Conservation (phyloP, 1,140 invertebrate genomes). For the Batillaria attramentaria region DNA sequence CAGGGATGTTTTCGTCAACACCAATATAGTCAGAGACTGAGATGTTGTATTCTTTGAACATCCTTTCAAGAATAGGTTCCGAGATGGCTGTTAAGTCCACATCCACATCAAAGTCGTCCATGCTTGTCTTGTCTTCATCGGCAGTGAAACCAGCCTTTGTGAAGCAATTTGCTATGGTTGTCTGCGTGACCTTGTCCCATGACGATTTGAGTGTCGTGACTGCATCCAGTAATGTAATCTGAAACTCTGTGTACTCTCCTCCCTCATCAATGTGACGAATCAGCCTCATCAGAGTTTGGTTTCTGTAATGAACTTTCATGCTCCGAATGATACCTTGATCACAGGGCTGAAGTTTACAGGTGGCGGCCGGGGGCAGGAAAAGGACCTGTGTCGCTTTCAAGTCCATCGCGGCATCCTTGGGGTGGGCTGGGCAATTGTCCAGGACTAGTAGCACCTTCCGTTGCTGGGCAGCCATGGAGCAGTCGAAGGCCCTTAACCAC, state of each 20-base stretch:
- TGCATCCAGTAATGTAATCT: background rate
- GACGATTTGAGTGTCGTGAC: background rate
- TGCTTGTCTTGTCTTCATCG: background rate
- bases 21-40: background rate
- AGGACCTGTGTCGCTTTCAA: constrained; percentile 3
- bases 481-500: constrained; percentile 31
- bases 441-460: constrained; percentile 28
- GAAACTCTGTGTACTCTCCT: constrained; percentile 1
- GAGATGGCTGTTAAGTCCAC: too few species aligned
- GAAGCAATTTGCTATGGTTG: background rate
- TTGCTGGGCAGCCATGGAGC: constrained; percentile 9
- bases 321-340: constrained; percentile 42
- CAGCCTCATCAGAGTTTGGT: background rate
- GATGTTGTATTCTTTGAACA: background rate
- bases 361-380: constrained; percentile 47
- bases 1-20: background rate
- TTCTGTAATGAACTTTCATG: constrained; percentile 36
- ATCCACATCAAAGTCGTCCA: background rate
- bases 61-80: too few species aligned
- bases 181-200: background rate
- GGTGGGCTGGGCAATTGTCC: constrained; percentile 37
- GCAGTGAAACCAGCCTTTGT: background rate
- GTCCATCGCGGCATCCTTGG: background rate
- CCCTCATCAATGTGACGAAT: constrained; percentile 2
- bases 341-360: constrained; percentile 38